Conservation (phyloP, 2,113 vertebrate genomes). For the Osmerus eperlanus region DNA sequence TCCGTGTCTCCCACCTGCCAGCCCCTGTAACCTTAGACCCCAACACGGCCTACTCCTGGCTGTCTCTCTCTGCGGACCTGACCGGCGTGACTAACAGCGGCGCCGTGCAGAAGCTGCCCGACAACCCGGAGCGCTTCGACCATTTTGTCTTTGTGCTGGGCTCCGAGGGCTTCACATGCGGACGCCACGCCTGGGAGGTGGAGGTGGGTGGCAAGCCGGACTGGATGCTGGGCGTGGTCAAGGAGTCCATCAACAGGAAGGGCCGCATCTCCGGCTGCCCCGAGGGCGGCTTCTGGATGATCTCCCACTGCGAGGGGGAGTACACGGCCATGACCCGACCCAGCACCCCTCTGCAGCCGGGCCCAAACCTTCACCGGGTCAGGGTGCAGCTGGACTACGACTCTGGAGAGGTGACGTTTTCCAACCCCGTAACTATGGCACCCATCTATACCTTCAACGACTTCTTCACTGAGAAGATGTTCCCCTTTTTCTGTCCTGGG, state of each 20-base stretch:
- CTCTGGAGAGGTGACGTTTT: slow-evolving; percentile 69
- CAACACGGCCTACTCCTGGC: slow-evolving; percentile 73
- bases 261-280: slow-evolving; percentile 71
- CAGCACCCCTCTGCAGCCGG: slow-evolving; percentile 47
- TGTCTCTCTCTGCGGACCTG: slow-evolving; percentile 67
- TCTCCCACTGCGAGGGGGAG: slow-evolving; percentile 66
- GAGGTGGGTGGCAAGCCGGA: slow-evolving; percentile 70
- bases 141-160: slow-evolving; percentile 75
- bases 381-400: slow-evolving; percentile 72
- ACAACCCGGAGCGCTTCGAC: slow-evolving; percentile 73
- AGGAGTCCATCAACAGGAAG: slow-evolving; percentile 70
- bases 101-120: slow-evolving; percentile 60
- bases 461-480: slow-evolving; percentile 72
- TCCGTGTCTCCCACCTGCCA: slow-evolving; percentile 28
- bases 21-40: slow-evolving; percentile 75
- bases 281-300: slow-evolving; percentile 75
- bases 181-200: slow-evolving; percentile 75
- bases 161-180: slow-evolving; percentile 68
- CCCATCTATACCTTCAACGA: slow-evolving; percentile 68
- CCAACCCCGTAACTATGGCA: slow-evolving; percentile 62
- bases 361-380: slow-evolving; percentile 56
- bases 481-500: slow-evolving; percentile 76
- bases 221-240: slow-evolving; percentile 76
- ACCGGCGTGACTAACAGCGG: slow-evolving; percentile 68
- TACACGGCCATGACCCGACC: slow-evolving; percentile 75